Percentiles rank a stretch among this genome's conserved stretches.
These are phyloP conservation scores for Aeoliscus strigatus DNA, from an alignment of 2,797 vertebrate genomes.

Conservation along the genomic window DNA sequence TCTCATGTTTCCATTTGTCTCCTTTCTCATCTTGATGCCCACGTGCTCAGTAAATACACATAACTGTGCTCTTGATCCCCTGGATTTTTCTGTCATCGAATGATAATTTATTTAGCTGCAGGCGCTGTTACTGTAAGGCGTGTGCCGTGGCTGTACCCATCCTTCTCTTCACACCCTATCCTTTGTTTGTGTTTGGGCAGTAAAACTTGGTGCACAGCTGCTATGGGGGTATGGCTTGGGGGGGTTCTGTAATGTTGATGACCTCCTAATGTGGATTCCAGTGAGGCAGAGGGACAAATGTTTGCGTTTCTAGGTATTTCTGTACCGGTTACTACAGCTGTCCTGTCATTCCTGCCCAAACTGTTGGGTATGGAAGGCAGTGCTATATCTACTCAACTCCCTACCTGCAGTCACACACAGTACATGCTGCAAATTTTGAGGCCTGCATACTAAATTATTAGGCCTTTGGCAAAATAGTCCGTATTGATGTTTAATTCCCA, in stretches of 20 bases:
- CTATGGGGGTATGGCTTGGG: slow-evolving; percentile 40
- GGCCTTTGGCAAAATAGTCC: slow-evolving; percentile 22
- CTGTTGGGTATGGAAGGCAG: slow-evolving; percentile 36
- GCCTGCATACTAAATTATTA: no score
- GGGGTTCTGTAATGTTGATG: slow-evolving; percentile 44
- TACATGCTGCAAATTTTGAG: no score
- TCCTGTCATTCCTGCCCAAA: slow-evolving; percentile 40
- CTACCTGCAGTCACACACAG: slow-evolving; percentile 29
- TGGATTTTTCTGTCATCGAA: slow-evolving; percentile 30
- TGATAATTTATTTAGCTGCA: slow-evolving; percentile 26
- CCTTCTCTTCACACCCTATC: slow-evolving; percentile 31
- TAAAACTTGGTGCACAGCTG: slow-evolving; percentile 62
- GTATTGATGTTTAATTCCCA: slow-evolving; percentile 27
- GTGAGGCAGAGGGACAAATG: slow-evolving; percentile 55
- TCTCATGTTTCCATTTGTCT: slow-evolving; percentile 41
- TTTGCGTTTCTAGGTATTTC: slow-evolving; percentile 43
- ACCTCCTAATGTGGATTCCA: slow-evolving; percentile 70
- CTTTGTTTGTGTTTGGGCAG: slow-evolving; percentile 58
- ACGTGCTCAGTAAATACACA: slow-evolving; percentile 12
- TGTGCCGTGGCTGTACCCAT: slow-evolving; percentile 24
- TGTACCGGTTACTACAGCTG: slow-evolving; percentile 52
- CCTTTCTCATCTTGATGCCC: slow-evolving; percentile 18
- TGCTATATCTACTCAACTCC: slow-evolving; percentile 24
- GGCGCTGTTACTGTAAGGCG: slow-evolving; percentile 14
- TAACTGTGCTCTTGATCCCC: slow-evolving; percentile 16